Evolutionary conservation across 2,113 vertebrate genomes (phyloP), one percentile per base, ranked within the genome.

Genomic region (Euleptes europaea): DNA sequence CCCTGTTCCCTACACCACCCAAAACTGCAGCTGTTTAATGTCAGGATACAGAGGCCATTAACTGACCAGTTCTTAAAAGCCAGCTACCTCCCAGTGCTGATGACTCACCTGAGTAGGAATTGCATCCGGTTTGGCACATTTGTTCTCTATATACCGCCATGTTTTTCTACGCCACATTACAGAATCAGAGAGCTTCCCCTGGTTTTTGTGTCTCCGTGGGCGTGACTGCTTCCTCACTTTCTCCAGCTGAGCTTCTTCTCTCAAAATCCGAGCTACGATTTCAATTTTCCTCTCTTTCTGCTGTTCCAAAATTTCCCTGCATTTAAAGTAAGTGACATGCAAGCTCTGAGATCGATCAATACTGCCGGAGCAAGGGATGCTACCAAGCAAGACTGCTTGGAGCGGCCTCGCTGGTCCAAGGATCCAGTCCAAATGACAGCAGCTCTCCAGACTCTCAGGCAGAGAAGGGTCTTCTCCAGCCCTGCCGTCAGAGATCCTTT

Each of bases 271-370:
- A 79, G 94, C 88, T 3, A 97, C 94, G 2, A 98, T 98, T 84
- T 98, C 97, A 28, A 93, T 91, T 90, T 93, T 97, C 51, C 96
- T 95, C 83, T 93, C 92, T 92, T 95, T 97, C 91, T 97, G 97
- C 74, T 77, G 93, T 79, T 98, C 95, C 89, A 91, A 89, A 42
- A 95, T 97, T 93, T 97, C 95, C 84, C 98, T 99, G 91, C 14
- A 93, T 94, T 35, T 14, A 85, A 84, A 90, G 90, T 3, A 85
- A 92, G 47, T 9, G 31, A 65, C 78, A 90, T 66, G 91, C 88
- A 79, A 72, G 40, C 15, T 12, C 31, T 26, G 51, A 78, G 33
- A 2, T 13, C 6, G 4, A 26, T 35, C 17, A 28, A 7, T 51
- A 78, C 67, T 6, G 75, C 63, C 70, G 84, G 81, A 69, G 26